phyloP scores from a whole-genome alignment of 2,888 invertebrate genomes.

The Rosalia funebris region DNA sequence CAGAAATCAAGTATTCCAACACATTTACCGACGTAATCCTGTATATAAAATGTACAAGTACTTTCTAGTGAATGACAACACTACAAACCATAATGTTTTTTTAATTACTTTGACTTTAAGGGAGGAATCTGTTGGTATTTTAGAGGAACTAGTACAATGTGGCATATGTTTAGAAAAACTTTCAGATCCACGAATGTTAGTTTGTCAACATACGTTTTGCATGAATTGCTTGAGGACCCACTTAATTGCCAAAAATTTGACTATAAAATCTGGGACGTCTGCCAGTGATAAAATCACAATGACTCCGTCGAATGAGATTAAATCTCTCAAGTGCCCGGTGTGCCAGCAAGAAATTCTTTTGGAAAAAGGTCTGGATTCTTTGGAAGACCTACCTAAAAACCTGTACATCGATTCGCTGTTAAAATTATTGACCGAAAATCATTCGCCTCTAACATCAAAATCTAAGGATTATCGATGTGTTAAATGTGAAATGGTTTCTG shows the following conservation, averaged over 20 bases:
- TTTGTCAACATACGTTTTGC: conserved; percentile 77
- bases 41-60: no score
- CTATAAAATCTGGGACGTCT: conserved; percentile 26
- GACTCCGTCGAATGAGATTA: conserved; percentile 30
- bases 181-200: conserved; percentile 71
- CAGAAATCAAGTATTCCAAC: no score
- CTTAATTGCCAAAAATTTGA: conserved; percentile 47
- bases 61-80: no score
- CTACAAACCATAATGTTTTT: no score
- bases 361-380: conserved; percentile 65
- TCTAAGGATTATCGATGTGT: conserved; percentile 53
- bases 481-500: conserved; percentile 59
- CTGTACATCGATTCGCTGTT: conserved; percentile 74
- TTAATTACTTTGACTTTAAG: no score
- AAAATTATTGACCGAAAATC: conserved; percentile 63
- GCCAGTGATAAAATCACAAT: conserved; percentile 23
- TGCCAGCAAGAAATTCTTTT: conserved; percentile 67
- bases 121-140: conserved; percentile 61
- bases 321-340: conserved; percentile 66
- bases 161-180: conserved; percentile 70
- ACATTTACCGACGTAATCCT: no score
- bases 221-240: conserved; percentile 68
- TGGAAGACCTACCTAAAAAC: conserved; percentile 73
- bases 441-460: conserved; percentile 32
- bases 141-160: conserved; percentile 72